Conservation (phyloP, 2,797 vertebrate genomes). For the Cryptoblepharus egeriae region DNA sequence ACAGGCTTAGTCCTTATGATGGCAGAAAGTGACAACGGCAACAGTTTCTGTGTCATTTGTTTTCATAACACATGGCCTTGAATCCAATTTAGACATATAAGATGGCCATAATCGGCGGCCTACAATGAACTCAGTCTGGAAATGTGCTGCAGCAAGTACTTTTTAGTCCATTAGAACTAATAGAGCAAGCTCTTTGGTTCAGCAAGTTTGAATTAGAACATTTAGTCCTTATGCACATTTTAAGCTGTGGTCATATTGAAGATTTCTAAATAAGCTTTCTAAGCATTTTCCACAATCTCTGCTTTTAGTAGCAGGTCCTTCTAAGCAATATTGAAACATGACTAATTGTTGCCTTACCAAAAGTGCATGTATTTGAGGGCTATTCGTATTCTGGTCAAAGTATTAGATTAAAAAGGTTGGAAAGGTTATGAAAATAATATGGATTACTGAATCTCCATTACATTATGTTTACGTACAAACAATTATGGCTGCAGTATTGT, state of each 20-base stretch:
- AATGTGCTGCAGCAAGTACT: constrained; percentile 27
- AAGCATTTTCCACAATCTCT: constrained; percentile 33
- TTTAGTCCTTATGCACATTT: constrained; percentile 37
- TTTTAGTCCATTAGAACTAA: constrained; percentile 42
- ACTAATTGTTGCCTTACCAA: accelerated
- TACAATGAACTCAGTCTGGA: constrained; percentile 1
- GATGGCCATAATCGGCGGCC: background rate
- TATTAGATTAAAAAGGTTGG: background rate
- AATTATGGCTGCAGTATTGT: background rate
- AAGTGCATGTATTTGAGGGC: background rate
- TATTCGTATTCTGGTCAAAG: background rate
- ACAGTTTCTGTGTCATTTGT: background rate
- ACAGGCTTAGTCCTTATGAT: constrained; percentile 8
- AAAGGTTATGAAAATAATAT: background rate
- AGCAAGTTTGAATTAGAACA: constrained; percentile 44
- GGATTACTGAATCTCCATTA: background rate
- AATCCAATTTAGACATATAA: constrained; percentile 24
- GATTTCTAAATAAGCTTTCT: constrained; percentile 47
- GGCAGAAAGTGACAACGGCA: constrained; percentile 8
- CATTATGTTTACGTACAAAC: background rate
- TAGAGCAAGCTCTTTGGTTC: constrained; percentile 39
- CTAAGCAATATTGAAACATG: constrained; percentile 19
- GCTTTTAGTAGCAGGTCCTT: constrained; percentile 27
- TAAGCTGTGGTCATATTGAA: constrained; percentile 20
- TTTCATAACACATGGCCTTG: background rate